Evolutionary conservation across 2,888 invertebrate genomes (phyloP).

Genomic region (Clanis bilineata): DNA sequence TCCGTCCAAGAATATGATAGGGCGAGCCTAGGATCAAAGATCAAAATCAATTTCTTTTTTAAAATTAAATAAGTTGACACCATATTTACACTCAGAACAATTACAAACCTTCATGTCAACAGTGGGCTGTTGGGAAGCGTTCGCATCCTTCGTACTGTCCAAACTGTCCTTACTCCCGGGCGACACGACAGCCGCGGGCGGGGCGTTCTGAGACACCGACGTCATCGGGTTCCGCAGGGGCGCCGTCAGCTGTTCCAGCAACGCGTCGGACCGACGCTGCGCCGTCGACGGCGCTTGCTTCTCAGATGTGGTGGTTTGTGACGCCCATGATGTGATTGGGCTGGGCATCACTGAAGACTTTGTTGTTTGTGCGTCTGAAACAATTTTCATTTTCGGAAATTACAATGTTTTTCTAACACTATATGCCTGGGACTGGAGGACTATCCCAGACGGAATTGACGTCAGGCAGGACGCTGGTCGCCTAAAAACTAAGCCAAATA

Average conservation of each 20-base stretch:
- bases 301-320: slow-evolving; percentile 59
- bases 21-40: too few species aligned
- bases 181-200: slow-evolving; percentile 46
- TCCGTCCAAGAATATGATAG: too few species aligned
- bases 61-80: too few species aligned
- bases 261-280: slow-evolving; percentile 71
- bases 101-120: slow-evolving; percentile 67
- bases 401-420: too few species aligned
- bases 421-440: too few species aligned
- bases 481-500: too few species aligned
- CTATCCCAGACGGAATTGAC: too few species aligned
- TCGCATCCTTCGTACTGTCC: slow-evolving; percentile 62
- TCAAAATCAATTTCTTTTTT: too few species aligned
- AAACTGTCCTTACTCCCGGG: slow-evolving; percentile 67
- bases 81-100: background rate
- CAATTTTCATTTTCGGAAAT: background rate
- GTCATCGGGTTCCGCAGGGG: slow-evolving; percentile 64
- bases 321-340: slow-evolving; percentile 67
- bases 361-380: slow-evolving; percentile 59
- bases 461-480: too few species aligned
- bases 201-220: slow-evolving; percentile 45
- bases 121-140: slow-evolving; percentile 54
- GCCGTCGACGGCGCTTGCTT: slow-evolving; percentile 67
- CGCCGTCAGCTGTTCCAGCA: slow-evolving; percentile 71
- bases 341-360: slow-evolving; percentile 70